Base-by-base conservation (phyloP, 2,797 vertebrate species). In the Acanthopagrus latus region DNA sequence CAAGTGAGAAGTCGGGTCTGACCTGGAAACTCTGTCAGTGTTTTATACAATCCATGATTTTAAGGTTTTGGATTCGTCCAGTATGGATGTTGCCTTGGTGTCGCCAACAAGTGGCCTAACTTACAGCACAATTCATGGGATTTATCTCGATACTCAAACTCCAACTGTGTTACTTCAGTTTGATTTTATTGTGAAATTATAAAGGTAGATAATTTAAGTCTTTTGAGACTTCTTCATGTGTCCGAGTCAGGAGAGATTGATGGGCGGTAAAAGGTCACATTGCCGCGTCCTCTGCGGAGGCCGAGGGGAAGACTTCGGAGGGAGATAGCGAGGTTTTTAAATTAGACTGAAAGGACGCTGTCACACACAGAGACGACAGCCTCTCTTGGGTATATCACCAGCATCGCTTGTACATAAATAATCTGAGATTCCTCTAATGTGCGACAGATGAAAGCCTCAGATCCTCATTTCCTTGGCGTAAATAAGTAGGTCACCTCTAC, bases 401-500 rank as follows among this genome's bases (percentile, higher is more conserved):
- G 58, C 82, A 79, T 87, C 78, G 21, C 71, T 78, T 43, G 56
- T 25, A 72, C 74, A 69, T 58, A 83, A 85, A 83, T 65, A 86
- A 88, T 81, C 67, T n/a, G 44, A 82, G 78, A 78, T 86, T 83
- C 74, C 56, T 86, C 71, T 78, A 65, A 60, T 64, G 75, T 75
- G 79, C 3, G 51, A 74, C 80, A 73, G 85, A 88, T 83, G 74
- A 85, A 85, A 85, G 81, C 69, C 33, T 85, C 76, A 76, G 74
- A 88, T 88, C 84, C 60, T 12, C 3, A 20, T 1, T 65, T 86
- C 73, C 67, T 81, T 2, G 1, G 47, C 21, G 64, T 81, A 67
- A 91, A 90, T 89, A 93, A 93, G 86, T 89, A 81, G 92, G 93
- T 92, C 90, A 93, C 92, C 92, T 90, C 91, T 87, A 85, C 80